These are phyloP conservation scores for Eupelmus urozonus DNA, from an alignment of 2,888 invertebrate species.

Conservation along the genomic window DNA sequence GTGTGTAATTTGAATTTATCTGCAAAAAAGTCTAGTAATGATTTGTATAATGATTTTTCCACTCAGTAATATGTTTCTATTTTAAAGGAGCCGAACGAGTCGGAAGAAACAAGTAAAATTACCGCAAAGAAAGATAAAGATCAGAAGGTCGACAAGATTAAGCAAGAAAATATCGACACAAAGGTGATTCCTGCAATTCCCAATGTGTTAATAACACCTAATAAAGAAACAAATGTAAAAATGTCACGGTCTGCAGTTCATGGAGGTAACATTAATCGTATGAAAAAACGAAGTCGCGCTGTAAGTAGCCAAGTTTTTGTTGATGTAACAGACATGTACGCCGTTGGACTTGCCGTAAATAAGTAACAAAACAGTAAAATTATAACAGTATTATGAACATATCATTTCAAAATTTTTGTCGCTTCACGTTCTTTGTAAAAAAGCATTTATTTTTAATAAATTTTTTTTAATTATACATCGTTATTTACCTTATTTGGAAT, in stretches of 20 bases:
- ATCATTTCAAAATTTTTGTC: slow-evolving; percentile 14
- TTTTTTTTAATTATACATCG: slow-evolving; percentile 8
- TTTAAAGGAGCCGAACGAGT: slow-evolving; percentile 1
- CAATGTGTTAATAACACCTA: not conserved
- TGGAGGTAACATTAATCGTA: not conserved
- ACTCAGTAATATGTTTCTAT: not conserved
- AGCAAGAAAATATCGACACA: not conserved
- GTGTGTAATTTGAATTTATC: slow-evolving; percentile 25
- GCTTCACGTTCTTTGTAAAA: slow-evolving; percentile 20
- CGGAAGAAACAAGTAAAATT: not conserved
- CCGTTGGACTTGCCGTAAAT: slow-evolving; percentile 54
- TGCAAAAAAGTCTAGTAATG: not conserved
- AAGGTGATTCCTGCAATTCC: slow-evolving; percentile 32
- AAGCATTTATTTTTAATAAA: slow-evolving; percentile 52
- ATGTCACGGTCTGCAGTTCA: not conserved
- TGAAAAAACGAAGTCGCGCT: slow-evolving; percentile 3
- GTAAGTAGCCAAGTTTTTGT: slow-evolving; percentile 29
- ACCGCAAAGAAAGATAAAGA: slow-evolving; percentile 1
- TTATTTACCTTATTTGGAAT: not conserved
- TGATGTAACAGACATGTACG: slow-evolving; percentile 48
- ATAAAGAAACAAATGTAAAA: slow-evolving; percentile 32
- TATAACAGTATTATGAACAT: not conserved
- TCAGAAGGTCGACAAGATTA: slow-evolving; percentile 13
- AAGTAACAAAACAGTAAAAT: slow-evolving; percentile 29
- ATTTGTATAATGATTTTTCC: not conserved